A percentile compares a stretch with the other conserved stretches of the same genome.
These are phyloP conservation scores for Cydia amplana DNA, from an alignment of 1,140 invertebrate species.

Conservation along the genomic window DNA sequence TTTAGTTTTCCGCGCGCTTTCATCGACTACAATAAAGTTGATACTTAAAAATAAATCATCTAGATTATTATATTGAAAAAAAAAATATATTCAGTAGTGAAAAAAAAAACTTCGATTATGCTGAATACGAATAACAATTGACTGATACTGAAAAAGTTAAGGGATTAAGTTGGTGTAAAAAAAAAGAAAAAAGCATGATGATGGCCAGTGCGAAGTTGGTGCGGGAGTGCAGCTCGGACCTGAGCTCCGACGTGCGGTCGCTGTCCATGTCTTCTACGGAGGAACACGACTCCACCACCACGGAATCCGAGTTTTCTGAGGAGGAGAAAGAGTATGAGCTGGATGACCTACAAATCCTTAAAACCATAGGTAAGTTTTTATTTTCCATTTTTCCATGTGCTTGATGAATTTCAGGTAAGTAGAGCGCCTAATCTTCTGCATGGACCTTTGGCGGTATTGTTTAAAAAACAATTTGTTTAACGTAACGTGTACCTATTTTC, in stretches of 20 bases:
- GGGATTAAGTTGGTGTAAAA: constrained; percentile 31
- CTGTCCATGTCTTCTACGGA: constrained; percentile 76
- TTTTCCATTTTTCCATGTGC: not conserved
- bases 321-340: constrained; percentile 85
- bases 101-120: not conserved
- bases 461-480: too few species aligned
- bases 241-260: constrained; percentile 73
- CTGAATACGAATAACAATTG: not conserved
- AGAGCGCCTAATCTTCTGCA: not conserved
- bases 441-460: too few species aligned
- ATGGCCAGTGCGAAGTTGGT: constrained; percentile 79
- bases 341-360: constrained; percentile 89
- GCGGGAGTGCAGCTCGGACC: constrained; percentile 76
- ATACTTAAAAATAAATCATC: not conserved
- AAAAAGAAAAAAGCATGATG: constrained; percentile 67
- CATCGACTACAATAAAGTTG: constrained; percentile 34
- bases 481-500: too few species aligned
- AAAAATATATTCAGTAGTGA: not conserved
- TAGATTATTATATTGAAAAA: not conserved
- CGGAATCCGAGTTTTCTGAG: constrained; percentile 81
- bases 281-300: constrained; percentile 75
- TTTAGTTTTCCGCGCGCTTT: constrained; percentile 42
- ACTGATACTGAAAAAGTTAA: not conserved
- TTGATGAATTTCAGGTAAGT: not conserved
- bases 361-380: constrained; percentile 86